Base-by-base conservation (phyloP, 2,113 vertebrate genomes). In the Stegostoma tigrinum region DNA sequence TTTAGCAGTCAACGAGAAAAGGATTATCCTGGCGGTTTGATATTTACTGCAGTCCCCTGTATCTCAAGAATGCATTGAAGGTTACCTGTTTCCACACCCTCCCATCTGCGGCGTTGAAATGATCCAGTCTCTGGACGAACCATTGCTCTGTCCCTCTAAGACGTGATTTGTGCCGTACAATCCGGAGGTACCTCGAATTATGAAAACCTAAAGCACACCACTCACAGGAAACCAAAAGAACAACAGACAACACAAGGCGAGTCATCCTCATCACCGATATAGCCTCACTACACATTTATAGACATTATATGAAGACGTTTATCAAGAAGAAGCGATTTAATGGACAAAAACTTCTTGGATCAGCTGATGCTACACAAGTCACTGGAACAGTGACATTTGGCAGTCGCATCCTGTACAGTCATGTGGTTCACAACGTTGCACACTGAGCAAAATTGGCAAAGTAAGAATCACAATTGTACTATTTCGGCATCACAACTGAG, bases 51-150 rank as follows among this genome's bases (percentile, higher is more conserved):
- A 30, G 45, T 30, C 68, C 2, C 38, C 27, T 70, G 67, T 42
- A 42, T 42, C 38, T n/a, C 34, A n/a, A 42, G 23, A 21, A 67
- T n/a, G 89, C 64, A 66, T 3, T 66, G 38, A 72, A 48, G 68
- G 87, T 96, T 75, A 97, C 97, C 96, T 98, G 97, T 85, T 97
- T 97, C 97, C 98, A 98, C 42, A 96, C 96, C 96, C 97, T 96
- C 91, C 14, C 95, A 3, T 97, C 97, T 6, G 97, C 97, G 1
- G 96, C 97, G 70, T 96, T 97, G 95, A 98, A 98, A 96, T 98
- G 98, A 90, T 98, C 97, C 91, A 97, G 96, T 95, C 96, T 97
- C 96, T 97, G 97, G 27, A 64, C 95, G 96, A 98, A 98, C 97
- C 97, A 97, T 38, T 96, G 96, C 78, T 97, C 97, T 23, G 34